These are phyloP conservation scores for Botia kubotai DNA, from an alignment of 2,797 vertebrate genomes.

Conservation along the genomic window DNA sequence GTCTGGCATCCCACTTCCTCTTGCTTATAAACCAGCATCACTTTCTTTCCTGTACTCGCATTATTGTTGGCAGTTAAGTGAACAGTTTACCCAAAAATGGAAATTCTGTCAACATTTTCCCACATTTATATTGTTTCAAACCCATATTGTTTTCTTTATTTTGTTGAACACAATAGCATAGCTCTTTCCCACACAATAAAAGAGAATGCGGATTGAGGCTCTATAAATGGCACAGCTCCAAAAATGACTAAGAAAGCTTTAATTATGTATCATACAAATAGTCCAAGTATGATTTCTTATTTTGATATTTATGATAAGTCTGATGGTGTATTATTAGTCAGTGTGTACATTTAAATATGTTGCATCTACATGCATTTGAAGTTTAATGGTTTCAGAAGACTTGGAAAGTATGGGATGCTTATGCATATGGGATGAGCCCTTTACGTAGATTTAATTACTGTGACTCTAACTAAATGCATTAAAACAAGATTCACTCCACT, in stretches of 20 bases:
- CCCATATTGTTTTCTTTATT: too few species aligned
- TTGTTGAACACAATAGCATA: background rate
- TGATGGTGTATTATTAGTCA: too few species aligned
- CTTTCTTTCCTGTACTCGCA: background rate
- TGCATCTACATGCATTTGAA: background rate
- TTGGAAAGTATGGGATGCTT: too few species aligned
- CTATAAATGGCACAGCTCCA: background rate
- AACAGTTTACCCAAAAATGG: background rate
- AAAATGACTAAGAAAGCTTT: too few species aligned
- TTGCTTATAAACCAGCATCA: background rate
- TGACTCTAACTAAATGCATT: background rate
- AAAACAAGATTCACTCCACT: conserved; percentile 1
- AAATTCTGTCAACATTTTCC: background rate
- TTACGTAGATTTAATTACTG: too few species aligned
- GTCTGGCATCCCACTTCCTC: conserved; percentile 28
- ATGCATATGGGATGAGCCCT: too few species aligned
- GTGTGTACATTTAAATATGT: background rate
- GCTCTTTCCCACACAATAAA: background rate
- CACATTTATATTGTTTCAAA: background rate
- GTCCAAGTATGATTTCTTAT: too few species aligned
- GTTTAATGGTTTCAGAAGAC: background rate
- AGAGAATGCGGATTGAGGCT: background rate
- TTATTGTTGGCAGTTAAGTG: background rate
- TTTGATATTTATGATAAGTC: too few species aligned
- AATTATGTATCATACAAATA: too few species aligned